These are phyloP conservation scores for Cynocephalus volans DNA, from an alignment of 2,113 vertebrate genomes.

Conservation along the genomic window DNA sequence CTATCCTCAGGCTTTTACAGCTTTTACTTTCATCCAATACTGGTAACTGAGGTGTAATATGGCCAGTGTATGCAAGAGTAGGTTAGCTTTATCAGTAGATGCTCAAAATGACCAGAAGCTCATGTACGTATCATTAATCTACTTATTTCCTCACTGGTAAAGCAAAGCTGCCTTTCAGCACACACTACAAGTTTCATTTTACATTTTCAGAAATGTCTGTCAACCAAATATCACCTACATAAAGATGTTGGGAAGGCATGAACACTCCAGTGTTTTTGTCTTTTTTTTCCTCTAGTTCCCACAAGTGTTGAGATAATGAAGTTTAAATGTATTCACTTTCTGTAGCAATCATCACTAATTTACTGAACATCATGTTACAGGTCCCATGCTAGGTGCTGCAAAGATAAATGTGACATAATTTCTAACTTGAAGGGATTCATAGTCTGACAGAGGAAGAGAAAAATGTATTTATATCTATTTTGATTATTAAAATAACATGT, in stretches of 20 bases:
- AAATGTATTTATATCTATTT: not conserved
- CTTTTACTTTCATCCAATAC: not conserved
- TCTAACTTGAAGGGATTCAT: not conserved
- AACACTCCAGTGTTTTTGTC: not conserved
- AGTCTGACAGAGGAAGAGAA: not conserved
- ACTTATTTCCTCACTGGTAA: not conserved
- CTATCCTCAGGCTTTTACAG: not conserved
- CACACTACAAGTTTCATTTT: not conserved
- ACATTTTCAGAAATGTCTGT: not conserved
- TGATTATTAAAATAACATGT: not conserved
- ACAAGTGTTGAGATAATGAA: not conserved
- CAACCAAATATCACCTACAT: not conserved
- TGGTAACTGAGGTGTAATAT: not conserved
- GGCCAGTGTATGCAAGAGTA: not conserved
- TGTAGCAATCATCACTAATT: not conserved
- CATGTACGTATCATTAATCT: not conserved
- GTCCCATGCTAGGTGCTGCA: not conserved
- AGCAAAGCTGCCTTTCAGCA: not conserved
- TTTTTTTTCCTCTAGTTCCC: not conserved
- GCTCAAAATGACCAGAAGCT: not conserved
- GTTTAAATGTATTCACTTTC: not conserved
- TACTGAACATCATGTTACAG: not conserved
- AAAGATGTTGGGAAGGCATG: not conserved
- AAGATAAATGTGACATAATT: not conserved
- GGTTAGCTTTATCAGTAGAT: not conserved